Percentiles rank a stretch among this genome's conserved stretches.
phyloP scores from a whole-genome alignment of 2,888 invertebrate genomes.

The Acrobasis suavella region DNA sequence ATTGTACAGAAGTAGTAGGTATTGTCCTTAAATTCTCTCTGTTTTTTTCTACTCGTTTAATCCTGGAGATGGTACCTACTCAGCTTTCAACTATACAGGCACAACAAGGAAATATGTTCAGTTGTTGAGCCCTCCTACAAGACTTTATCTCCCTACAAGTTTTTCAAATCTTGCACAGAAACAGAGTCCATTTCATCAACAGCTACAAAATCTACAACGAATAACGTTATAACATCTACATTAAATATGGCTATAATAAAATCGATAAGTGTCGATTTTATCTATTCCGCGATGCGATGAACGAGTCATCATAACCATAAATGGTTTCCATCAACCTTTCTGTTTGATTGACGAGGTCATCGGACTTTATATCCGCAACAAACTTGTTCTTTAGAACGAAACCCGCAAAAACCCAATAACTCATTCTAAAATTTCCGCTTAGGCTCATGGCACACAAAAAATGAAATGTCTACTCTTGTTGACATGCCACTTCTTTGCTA shows the following conservation, averaged over 20 bases:
- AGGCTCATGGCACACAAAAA: background rate
- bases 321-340: background rate
- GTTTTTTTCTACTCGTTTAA: too few relatives aligned
- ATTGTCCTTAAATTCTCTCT: too few relatives aligned
- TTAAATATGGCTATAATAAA: too few relatives aligned
- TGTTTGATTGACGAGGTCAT: slow-evolving; percentile 6
- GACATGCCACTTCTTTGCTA: too few relatives aligned
- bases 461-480: too few relatives aligned
- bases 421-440: background rate
- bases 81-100: too few relatives aligned
- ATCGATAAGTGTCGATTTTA: background rate
- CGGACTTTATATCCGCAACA: slow-evolving; percentile 5
- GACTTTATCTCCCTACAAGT: too few relatives aligned
- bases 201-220: background rate
- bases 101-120: too few relatives aligned
- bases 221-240: too few relatives aligned
- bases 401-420: background rate
- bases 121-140: too few relatives aligned
- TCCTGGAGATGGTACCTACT: too few relatives aligned
- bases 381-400: slow-evolving; percentile 3
- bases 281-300: background rate
- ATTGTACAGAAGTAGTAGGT: too few relatives aligned
- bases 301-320: slow-evolving; percentile 10
- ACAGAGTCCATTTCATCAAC: background rate
- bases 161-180: background rate